Percentiles rank a stretch among this genome's conserved stretches.
Conservation (phyloP, 1,140 invertebrate species). For the Solenopsis fugax region DNA sequence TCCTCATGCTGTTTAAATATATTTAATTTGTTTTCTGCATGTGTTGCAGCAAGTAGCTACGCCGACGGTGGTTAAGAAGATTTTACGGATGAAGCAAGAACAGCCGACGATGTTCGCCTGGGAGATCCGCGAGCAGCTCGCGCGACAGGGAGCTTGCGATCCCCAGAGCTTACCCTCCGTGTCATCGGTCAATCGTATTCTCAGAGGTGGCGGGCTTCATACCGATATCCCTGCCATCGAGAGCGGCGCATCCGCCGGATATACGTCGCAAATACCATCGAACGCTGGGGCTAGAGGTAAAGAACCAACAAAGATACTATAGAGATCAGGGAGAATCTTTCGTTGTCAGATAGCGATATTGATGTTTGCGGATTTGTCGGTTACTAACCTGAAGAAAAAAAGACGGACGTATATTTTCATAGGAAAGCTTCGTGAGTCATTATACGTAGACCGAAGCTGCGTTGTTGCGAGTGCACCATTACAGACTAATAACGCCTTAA, state of each 20-base stretch:
- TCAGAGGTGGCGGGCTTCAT: conserved; percentile 92
- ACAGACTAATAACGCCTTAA: conserved; percentile 71
- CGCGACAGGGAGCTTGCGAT: conserved; percentile 94
- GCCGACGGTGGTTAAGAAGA: conserved; percentile 96
- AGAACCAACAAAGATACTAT: neutral
- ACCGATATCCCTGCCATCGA: conserved; percentile 82
- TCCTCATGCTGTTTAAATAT: neutral
- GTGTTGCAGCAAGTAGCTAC: conserved; percentile 95
- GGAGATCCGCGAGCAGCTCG: conserved; percentile 96
- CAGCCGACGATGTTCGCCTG: conserved; percentile 97
- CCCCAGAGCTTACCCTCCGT: conserved; percentile 96
- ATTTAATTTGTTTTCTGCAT: conserved; percentile 1
- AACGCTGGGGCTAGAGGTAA: conserved; percentile 78
- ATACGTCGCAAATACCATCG: conserved; percentile 75
- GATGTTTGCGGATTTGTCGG: neutral
- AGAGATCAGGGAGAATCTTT: neutral
- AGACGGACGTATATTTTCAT: neutral
- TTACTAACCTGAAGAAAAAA: neutral
- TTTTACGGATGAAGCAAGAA: conserved; percentile 95
- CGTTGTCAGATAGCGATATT: neutral
- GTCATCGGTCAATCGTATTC: conserved; percentile 97
- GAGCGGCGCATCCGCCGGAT: conserved; percentile 73
- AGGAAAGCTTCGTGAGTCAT: conserved; percentile 50
- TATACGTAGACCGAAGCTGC: conserved; percentile 50
- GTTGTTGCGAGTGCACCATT: conserved; percentile 55